Evolutionary conservation across 2,888 invertebrate species (phyloP).

Genomic region (Scaptomyza tumidula): DNA sequence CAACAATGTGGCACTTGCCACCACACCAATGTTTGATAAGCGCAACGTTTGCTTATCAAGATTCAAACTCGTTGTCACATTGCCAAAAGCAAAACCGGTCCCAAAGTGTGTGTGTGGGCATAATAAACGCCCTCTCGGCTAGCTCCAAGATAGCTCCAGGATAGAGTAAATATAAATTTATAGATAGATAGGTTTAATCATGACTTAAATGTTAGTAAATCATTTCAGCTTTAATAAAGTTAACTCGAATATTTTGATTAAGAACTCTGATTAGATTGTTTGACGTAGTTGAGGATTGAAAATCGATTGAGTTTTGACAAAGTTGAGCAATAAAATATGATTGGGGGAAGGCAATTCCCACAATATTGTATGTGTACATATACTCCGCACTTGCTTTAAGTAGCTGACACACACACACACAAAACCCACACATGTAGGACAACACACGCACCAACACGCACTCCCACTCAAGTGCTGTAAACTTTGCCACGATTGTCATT

Average conservation of each 20-base stretch:
- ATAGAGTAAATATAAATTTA: neutral
- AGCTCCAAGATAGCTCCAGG: too few species aligned
- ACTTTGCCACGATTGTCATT: conserved; percentile 37
- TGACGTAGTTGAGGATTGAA: too few species aligned
- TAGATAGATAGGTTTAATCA: too few species aligned
- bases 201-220: too few species aligned
- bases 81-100: conserved; percentile 11
- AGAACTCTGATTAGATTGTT: too few species aligned
- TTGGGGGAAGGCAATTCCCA: too few species aligned
- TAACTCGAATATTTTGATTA: too few species aligned
- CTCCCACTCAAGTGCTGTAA: conserved; percentile 2
- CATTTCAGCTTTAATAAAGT: too few species aligned
- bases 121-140: conserved; percentile 6
- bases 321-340: too few species aligned
- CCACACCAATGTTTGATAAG: conserved; percentile 24
- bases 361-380: too few species aligned
- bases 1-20: conserved; percentile 10
- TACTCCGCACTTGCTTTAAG: conserved; percentile 1
- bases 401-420: neutral
- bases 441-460: neutral
- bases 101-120: neutral
- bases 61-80: conserved; percentile 12
- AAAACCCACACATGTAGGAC: neutral
- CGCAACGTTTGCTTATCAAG: conserved; percentile 24
- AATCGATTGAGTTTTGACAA: too few species aligned